These are phyloP conservation scores for Neodiprion fabricii DNA, from an alignment of 1,140 invertebrate genomes.

Conservation along the genomic window DNA sequence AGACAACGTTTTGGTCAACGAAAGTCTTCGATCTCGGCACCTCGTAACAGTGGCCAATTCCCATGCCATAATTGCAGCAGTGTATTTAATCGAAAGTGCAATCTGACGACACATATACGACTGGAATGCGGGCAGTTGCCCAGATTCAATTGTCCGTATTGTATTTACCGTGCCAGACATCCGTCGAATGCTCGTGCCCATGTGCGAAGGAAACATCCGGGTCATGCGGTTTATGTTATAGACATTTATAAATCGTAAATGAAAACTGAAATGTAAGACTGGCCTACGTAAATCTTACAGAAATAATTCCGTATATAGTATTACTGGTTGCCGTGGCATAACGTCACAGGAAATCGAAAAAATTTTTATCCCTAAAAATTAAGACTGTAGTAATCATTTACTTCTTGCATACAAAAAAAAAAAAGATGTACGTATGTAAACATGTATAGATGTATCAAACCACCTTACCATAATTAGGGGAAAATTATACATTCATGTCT, in stretches of 20 bases:
- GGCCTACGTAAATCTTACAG: too few species aligned
- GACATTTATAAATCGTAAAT: slow-evolving; percentile 24
- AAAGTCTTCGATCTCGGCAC: neutral
- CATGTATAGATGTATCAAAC: too few species aligned
- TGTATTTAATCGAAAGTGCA: slow-evolving; percentile 43
- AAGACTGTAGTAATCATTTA: too few species aligned
- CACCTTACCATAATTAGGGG: neutral
- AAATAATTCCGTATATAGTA: too few species aligned
- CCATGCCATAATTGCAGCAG: slow-evolving; percentile 31
- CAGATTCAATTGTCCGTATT: slow-evolving; percentile 61
- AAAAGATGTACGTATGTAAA: too few species aligned
- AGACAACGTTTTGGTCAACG: neutral
- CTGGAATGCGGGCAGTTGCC: slow-evolving; percentile 65
- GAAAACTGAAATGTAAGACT: neutral
- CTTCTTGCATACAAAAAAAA: too few species aligned
- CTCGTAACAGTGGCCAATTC: neutral
- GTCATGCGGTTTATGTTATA: slow-evolving; percentile 34
- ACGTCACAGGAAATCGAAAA: too few species aligned
- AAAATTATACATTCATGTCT: neutral
- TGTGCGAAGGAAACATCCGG: slow-evolving; percentile 44
- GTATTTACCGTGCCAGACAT: slow-evolving; percentile 53
- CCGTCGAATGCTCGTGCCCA: slow-evolving; percentile 50
- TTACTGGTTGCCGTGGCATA: too few species aligned
- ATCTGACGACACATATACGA: slow-evolving; percentile 63
- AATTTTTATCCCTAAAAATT: too few species aligned